A percentile compares a stretch with the other conserved stretches of the same genome.
Conservation (phyloP, 2,888 invertebrate genomes). For the Dorcus parallelipipedus region DNA sequence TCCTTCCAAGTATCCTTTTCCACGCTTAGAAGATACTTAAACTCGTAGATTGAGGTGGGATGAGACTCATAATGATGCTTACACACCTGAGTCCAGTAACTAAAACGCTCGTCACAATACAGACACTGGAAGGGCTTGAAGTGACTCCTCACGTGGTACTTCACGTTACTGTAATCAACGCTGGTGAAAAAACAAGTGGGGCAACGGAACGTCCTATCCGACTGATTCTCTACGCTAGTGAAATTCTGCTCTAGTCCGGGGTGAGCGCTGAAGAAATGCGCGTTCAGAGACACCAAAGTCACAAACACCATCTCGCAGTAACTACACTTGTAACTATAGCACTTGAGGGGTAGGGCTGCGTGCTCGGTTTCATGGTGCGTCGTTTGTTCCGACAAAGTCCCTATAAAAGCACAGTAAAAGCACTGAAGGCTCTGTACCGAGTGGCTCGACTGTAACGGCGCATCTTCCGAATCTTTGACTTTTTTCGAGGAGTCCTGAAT, state of each 20-base stretch:
- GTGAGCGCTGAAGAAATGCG: conserved; percentile 34
- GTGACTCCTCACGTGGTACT: conserved; percentile 48
- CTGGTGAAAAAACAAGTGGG: conserved; percentile 44
- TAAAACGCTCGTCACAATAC: conserved; percentile 43
- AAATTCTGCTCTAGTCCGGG: conserved; percentile 33
- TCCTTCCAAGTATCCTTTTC: neutral
- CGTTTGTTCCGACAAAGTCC: conserved; percentile 37
- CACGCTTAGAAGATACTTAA: conserved; percentile 22
- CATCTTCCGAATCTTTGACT: neutral
- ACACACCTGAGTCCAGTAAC: conserved; percentile 33
- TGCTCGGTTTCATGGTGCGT: conserved; percentile 45
- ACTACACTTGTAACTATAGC: conserved; percentile 37
- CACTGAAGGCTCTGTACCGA: conserved; percentile 27
- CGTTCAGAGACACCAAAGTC: conserved; percentile 27
- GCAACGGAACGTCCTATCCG: conserved; percentile 36
- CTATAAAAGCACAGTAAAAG: conserved; percentile 35
- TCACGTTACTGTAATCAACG: conserved; percentile 37
- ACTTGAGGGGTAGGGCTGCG: conserved; percentile 24
- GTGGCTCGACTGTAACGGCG: neutral
- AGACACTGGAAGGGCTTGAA: conserved; percentile 47
- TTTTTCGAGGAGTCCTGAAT: conserved; percentile 8
- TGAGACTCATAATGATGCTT: conserved; percentile 40
- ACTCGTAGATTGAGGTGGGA: conserved; percentile 34
- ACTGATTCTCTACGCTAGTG: conserved; percentile 42
- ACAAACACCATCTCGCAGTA: conserved; percentile 32